Conservation (phyloP, 2,113 vertebrate species). For the Hippopotamus amphibius region DNA sequence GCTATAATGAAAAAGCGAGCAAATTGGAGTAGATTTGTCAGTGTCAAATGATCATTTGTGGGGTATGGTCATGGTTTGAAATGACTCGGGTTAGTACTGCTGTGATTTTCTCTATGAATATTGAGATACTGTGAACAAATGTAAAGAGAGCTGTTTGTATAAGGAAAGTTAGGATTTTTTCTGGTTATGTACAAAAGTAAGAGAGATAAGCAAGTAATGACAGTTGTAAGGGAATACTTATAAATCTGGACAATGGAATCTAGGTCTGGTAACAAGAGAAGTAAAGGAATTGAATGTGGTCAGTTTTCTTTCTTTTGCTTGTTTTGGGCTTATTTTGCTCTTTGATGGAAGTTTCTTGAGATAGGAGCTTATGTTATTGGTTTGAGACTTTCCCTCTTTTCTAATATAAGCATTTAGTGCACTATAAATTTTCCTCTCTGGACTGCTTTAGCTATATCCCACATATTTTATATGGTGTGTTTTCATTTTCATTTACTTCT, state of each 20-base stretch:
- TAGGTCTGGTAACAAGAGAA: background rate
- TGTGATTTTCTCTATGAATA: background rate
- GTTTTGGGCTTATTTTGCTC: background rate
- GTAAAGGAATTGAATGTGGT: background rate
- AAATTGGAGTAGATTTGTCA: background rate
- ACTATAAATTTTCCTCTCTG: background rate
- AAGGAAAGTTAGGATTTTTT: background rate
- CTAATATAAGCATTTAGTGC: background rate
- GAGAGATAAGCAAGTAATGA: background rate
- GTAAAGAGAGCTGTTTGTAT: background rate
- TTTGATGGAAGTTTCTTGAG: background rate
- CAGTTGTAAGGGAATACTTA: background rate
- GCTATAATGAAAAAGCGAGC: background rate
- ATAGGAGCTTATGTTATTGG: background rate
- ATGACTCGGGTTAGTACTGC: background rate
- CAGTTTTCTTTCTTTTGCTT: background rate
- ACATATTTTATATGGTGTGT: background rate
- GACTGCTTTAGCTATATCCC: background rate
- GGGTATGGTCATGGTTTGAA: background rate
- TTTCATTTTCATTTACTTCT: constrained; percentile 16
- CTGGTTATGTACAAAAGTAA: background rate
- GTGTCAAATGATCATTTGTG: background rate
- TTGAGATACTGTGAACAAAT: background rate
- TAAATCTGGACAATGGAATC: background rate
- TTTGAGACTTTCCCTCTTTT: background rate